A percentile compares a stretch with the other conserved stretches of the same genome.
Evolutionary conservation across 2,888 invertebrate genomes (phyloP).

Genomic region (Gonocerus acuteangulatus): DNA sequence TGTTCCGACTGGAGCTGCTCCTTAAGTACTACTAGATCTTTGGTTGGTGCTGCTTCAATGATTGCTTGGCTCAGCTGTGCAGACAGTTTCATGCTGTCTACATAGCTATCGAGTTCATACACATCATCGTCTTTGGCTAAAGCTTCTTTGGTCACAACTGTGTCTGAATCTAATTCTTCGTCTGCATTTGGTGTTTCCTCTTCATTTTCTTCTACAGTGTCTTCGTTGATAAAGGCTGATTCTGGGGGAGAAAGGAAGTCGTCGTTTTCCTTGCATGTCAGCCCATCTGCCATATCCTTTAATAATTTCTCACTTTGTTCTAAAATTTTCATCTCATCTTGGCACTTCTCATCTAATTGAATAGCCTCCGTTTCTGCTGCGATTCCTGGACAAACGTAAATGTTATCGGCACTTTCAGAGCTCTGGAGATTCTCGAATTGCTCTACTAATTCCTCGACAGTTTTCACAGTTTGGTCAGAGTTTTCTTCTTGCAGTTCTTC

Average conservation of each 20-base stretch:
- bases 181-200: neutral
- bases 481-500: conserved; percentile 23
- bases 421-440: conserved; percentile 10
- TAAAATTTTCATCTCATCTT: conserved; percentile 22
- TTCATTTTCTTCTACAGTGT: conserved; percentile 6
- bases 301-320: conserved; percentile 30
- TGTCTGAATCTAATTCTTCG: neutral
- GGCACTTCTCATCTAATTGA: neutral
- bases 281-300: conserved; percentile 23
- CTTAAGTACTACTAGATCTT: conserved; percentile 21
- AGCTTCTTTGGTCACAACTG: conserved; percentile 3
- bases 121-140: conserved; percentile 26
- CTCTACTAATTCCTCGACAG: conserved; percentile 17
- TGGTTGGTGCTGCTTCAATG: conserved; percentile 5
- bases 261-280: conserved; percentile 27
- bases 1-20: conserved; percentile 10
- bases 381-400: neutral
- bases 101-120: neutral
- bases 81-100: conserved; percentile 5
- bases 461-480: conserved; percentile 14
- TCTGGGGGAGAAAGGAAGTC: conserved; percentile 33
- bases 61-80: neutral
- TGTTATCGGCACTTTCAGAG: conserved; percentile 1
- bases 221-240: conserved; percentile 27
- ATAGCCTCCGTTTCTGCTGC: neutral